Evolutionary conservation across 1,140 invertebrate species (phyloP).

Genomic region (Dolichoris vasculosae): DNA sequence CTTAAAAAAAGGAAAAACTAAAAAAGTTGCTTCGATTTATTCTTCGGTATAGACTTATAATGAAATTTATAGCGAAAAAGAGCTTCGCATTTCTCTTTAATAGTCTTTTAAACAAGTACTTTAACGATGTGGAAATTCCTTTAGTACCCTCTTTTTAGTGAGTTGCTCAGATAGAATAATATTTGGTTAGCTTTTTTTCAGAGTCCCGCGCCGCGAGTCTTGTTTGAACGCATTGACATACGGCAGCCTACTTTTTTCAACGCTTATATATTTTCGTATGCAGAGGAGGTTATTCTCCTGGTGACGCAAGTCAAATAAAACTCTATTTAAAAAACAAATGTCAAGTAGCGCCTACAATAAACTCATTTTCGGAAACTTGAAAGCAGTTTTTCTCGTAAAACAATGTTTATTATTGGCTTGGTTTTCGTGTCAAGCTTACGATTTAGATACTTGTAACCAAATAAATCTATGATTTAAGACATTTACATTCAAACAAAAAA

Average conservation of each 20-base stretch:
- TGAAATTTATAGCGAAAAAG: constrained; percentile 40
- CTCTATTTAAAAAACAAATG: constrained; percentile 53
- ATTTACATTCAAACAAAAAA: background rate
- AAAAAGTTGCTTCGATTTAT: constrained; percentile 22
- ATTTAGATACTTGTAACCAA: constrained; percentile 32
- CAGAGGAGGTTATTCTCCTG: background rate
- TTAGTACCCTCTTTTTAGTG: constrained; percentile 50
- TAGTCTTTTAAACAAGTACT: constrained; percentile 37
- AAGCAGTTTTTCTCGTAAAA: constrained; percentile 26
- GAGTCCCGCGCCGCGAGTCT: background rate
- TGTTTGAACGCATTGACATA: constrained; percentile 41
- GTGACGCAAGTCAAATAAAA: constrained; percentile 54
- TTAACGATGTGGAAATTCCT: constrained; percentile 50
- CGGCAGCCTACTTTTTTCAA: constrained; percentile 53
- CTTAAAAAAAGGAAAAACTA: background rate
- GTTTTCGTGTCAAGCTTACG: background rate
- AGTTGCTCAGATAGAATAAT: constrained; percentile 52
- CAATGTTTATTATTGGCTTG: constrained; percentile 26
- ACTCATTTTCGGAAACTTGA: constrained; percentile 52
- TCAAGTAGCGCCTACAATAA: constrained; percentile 45
- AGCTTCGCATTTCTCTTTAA: constrained; percentile 22
- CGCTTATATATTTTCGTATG: constrained; percentile 46
- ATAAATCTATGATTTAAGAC: background rate
- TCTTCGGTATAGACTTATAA: background rate
- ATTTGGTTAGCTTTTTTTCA: constrained; percentile 51